Evolutionary conservation across 2,888 invertebrate genomes (phyloP), one percentile per base, ranked within the genome.

Genomic region (Resseliella maxima): DNA sequence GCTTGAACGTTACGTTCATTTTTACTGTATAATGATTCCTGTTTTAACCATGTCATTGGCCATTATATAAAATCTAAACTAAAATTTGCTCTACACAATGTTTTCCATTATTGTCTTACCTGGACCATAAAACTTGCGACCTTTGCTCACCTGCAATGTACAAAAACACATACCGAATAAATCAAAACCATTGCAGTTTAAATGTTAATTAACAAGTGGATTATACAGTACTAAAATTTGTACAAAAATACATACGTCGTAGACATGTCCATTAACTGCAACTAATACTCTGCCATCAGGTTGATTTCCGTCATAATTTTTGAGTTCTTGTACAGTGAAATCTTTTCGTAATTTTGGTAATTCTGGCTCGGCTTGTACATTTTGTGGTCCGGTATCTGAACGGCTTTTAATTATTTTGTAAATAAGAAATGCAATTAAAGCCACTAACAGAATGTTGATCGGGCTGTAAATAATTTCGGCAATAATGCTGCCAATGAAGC

Each of bases 211-310:
- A 59, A 5, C 15, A 59, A 18, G 50, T 41, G 41, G 41, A 5
- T 12, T n/a, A n/a, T n/a, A n/a, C n/a, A n/a, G n/a, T n/a, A n/a
- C n/a, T n/a, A n/a, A n/a, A n/a, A n/a, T n/a, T n/a, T n/a, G n/a
- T n/a, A n/a, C 41, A 41, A 8, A 12, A 59, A 72, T 5, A 72
- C 72, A 18, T 85, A 85, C 98, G 92, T 99, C 99, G 92, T 97
- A 99, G 86, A 99, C 96, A 92, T 94, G 97, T 38, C 98, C 97
- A 91, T 98, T 98, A 86, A 99, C 96, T 12, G 97, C 98, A 81
- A 99, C 94, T 88, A 98, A 92, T 87, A 99, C 95, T 88, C 98
- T 92, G 38, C 97, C 97, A 89, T 98, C 98, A 45, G 94, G 92
- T 89, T 95, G 96, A 86, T 92, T 95, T 6, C 99, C 99, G 90